These are phyloP conservation scores for Microctonus aethiopoides DNA, from an alignment of 2,888 invertebrate species.

Conservation along the genomic window DNA sequence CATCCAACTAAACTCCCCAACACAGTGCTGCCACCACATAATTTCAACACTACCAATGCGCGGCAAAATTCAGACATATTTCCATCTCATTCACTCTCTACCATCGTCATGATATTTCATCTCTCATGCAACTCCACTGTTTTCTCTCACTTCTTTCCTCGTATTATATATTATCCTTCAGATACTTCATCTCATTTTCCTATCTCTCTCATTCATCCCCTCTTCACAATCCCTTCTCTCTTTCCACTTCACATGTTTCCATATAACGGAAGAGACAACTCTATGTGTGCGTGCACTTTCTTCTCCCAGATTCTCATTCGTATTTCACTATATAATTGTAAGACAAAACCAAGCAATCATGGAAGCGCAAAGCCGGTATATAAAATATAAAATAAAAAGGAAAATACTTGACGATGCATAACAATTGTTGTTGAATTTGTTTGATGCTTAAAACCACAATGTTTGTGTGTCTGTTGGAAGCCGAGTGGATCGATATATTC, in stretches of 20 bases:
- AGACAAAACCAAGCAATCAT: constrained; percentile 27
- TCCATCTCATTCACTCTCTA: too few relatives aligned
- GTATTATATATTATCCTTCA: too few relatives aligned
- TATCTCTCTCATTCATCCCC: too few relatives aligned
- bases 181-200: too few relatives aligned
- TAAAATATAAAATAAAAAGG: too few relatives aligned
- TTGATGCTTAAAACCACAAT: constrained; percentile 42
- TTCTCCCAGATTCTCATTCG: neutral
- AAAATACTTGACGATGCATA: constrained; percentile 36
- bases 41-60: neutral
- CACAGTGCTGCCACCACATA: neutral
- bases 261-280: neutral
- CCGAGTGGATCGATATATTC: constrained; percentile 47
- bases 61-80: neutral
- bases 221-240: neutral
- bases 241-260: neutral
- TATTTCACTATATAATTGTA: constrained; percentile 17
- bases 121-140: too few relatives aligned
- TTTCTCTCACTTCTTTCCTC: too few relatives aligned
- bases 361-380: constrained; percentile 33
- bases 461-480: constrained; percentile 18
- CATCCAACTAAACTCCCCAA: neutral
- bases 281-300: neutral
- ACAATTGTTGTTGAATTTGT: constrained; percentile 42
- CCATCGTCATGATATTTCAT: too few relatives aligned